A percentile compares a stretch with the other conserved stretches of the same genome.
Conservation (phyloP, 2,113 vertebrate species). For the Motacilla tschutschensis region DNA sequence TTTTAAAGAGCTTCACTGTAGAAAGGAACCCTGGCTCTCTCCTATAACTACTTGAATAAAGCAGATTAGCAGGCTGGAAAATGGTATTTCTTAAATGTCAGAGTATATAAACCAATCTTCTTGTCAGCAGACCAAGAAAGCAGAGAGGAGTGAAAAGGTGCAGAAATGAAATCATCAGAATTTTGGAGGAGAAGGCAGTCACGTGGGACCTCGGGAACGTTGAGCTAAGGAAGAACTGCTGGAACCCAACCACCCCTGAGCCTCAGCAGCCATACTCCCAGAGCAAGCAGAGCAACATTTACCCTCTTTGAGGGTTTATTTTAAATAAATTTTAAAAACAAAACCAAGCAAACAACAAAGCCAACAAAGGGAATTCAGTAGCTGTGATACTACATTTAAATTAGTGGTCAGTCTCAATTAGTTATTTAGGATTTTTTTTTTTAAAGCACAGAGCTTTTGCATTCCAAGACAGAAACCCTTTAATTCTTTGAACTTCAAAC, state of each 20-base stretch:
- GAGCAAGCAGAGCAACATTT: not conserved
- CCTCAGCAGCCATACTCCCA: not conserved
- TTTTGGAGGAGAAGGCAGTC: not conserved
- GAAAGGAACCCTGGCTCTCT: not conserved
- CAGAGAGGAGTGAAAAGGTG: constrained; percentile 12
- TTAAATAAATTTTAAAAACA: not conserved
- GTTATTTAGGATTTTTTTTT: not conserved
- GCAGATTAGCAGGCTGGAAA: constrained; percentile 48
- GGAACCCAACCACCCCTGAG: not conserved
- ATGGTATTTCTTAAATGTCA: constrained; percentile 58
- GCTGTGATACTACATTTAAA: not conserved
- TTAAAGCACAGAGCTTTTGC: not conserved
- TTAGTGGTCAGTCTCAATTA: not conserved
- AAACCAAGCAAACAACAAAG: not conserved
- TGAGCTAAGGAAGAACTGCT: not conserved
- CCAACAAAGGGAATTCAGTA: not conserved
- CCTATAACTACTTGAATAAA: not conserved
- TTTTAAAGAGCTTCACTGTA: not conserved
- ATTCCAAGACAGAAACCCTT: not conserved
- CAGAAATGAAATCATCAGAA: not conserved
- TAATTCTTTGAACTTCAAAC: not conserved
- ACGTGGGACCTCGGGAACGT: fast-evolving
- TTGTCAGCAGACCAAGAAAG: constrained; percentile 29
- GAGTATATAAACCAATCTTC: constrained; percentile 35
- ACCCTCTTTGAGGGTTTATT: not conserved